Percentiles rank a stretch among this genome's conserved stretches.
phyloP scores from a whole-genome alignment of 37 sponge, comb jelly and placozoan species.

The Cladorhizidae sp. region DNA sequence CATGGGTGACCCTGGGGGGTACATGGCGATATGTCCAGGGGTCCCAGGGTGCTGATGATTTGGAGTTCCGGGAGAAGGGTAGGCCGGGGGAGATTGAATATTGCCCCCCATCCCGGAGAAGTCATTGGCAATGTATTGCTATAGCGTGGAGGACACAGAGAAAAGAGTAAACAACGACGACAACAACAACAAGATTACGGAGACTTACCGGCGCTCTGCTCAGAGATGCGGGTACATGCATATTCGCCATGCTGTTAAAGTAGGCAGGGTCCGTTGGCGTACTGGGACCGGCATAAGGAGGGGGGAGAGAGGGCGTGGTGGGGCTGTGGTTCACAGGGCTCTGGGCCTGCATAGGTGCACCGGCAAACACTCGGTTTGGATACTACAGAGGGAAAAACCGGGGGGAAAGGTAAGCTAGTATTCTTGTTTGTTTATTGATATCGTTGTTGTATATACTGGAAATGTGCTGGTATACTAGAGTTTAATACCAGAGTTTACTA shows the following conservation, averaged over 20 bases:
- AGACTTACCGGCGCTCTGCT: not conserved
- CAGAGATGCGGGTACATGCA: slow-evolving; percentile 27
- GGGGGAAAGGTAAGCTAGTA: slow-evolving; percentile 4
- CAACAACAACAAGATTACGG: not conserved
- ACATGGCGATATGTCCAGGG: slow-evolving; percentile 18
- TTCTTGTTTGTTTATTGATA: too few species aligned
- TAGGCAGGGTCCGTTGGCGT: slow-evolving; percentile 50
- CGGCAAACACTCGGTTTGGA: not conserved
- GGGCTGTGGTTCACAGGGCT: slow-evolving; percentile 44
- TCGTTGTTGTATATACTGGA: too few species aligned
- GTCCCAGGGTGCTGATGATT: not conserved
- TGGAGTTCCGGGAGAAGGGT: slow-evolving; percentile 20
- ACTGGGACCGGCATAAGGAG: slow-evolving; percentile 33
- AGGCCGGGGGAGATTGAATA: slow-evolving; percentile 33
- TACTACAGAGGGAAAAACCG: not conserved
- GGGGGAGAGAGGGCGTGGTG: slow-evolving; percentile 50
- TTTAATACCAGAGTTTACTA: not conserved
- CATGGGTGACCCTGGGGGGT: not conserved
- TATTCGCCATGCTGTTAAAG: slow-evolving; percentile 33
- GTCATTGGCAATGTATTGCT: slow-evolving; percentile 25
- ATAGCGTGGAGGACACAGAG: not conserved
- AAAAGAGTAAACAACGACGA: too few species aligned
- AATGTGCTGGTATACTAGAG: not conserved
- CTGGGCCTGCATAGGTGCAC: slow-evolving; percentile 25
- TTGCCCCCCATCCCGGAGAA: slow-evolving; percentile 1